Conservation (phyloP, 1,140 invertebrate genomes). For the Drosophila nannoptera region DNA sequence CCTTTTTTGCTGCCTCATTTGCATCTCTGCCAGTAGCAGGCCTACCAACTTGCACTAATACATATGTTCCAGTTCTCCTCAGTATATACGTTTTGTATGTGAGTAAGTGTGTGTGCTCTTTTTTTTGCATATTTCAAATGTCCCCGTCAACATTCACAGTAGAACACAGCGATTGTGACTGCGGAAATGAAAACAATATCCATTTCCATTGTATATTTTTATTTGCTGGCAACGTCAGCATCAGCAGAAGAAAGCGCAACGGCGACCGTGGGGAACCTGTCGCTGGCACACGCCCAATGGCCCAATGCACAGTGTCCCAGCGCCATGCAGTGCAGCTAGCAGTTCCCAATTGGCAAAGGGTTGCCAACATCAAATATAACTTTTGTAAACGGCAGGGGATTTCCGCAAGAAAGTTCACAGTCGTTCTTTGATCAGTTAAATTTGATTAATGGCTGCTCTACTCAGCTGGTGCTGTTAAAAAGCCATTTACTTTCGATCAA, state of each 20-base stretch:
- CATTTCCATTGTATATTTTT: slow-evolving; percentile 74
- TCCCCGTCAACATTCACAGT: slow-evolving; percentile 56
- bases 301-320: slow-evolving; percentile 40
- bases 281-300: slow-evolving; percentile 43
- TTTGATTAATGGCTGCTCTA: not conserved
- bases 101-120: not conserved
- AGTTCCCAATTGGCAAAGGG: slow-evolving; percentile 11
- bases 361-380: slow-evolving; percentile 10
- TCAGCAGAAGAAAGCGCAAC: slow-evolving; percentile 20
- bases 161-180: slow-evolving; percentile 37
- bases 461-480: slow-evolving; percentile 6
- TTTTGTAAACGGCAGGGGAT: not conserved
- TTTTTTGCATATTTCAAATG: slow-evolving; percentile 43
- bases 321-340: slow-evolving; percentile 8
- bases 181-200: slow-evolving; percentile 77
- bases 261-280: slow-evolving; percentile 55
- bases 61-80: not conserved
- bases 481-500: not conserved
- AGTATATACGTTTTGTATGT: not conserved
- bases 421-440: not conserved
- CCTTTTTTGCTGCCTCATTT: slow-evolving; percentile 66
- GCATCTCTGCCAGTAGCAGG: slow-evolving; percentile 48
- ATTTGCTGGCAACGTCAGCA: slow-evolving; percentile 42
- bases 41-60: slow-evolving; percentile 26
- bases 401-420: not conserved